phyloP scores from a whole-genome alignment of 2,797 vertebrate species.

The Antennarius maculatus region DNA sequence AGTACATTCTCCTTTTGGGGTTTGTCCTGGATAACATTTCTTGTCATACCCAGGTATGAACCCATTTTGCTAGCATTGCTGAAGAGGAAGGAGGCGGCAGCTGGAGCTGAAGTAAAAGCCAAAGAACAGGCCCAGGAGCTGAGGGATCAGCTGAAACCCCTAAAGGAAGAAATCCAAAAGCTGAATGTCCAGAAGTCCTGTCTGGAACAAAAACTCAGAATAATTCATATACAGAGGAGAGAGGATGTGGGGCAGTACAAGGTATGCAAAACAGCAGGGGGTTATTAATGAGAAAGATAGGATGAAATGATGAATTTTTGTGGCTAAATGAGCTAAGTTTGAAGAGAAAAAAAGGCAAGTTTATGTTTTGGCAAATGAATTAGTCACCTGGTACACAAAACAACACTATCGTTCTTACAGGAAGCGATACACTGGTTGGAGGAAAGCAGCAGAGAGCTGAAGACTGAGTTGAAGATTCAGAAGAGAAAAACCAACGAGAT shows the following conservation, averaged over 20 bases:
- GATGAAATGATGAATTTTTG: too few species aligned
- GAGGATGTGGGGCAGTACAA: conserved; percentile 88
- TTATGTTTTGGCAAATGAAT: too few species aligned
- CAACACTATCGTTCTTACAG: conserved; percentile 64
- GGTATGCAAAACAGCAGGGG: conserved; percentile 71
- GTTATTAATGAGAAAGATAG: not conserved
- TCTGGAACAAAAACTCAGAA: conserved; percentile 88
- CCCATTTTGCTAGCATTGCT: conserved; percentile 88
- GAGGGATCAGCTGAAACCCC: conserved; percentile 83
- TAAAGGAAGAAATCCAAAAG: conserved; percentile 84
- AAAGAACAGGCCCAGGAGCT: conserved; percentile 87
- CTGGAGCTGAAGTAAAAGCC: conserved; percentile 80
- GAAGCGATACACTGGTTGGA: conserved; percentile 88
- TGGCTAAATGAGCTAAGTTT: too few species aligned
- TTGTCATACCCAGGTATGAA: conserved; percentile 79
- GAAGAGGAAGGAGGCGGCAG: conserved; percentile 84
- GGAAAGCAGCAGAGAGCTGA: conserved; percentile 86
- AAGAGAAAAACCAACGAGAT: conserved; percentile 88
- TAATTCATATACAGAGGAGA: conserved; percentile 83
- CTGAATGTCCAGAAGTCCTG: conserved; percentile 85
- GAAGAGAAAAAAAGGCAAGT: too few species aligned
- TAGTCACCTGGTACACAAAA: not conserved
- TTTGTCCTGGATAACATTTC: not conserved
- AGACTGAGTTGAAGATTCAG: conserved; percentile 87
- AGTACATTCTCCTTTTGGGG: too few species aligned